Base-by-base conservation (phyloP, 2,888 invertebrate species). In the Allygus modestus region DNA sequence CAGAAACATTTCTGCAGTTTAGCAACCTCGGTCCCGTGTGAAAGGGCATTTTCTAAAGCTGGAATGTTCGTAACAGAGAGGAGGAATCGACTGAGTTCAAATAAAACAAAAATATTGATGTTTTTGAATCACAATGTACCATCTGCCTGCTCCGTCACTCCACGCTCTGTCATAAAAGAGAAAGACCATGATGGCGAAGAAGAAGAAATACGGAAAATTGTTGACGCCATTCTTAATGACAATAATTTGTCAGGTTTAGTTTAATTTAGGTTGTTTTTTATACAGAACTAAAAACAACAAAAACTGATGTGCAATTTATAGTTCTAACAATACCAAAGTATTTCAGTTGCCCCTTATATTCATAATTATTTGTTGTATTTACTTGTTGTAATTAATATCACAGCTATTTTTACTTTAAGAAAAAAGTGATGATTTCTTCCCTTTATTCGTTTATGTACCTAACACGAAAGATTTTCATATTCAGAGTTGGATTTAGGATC, bases 11-110 rank as follows among this genome's bases (percentile, higher is more conserved):
- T 87, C 77, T 87, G 87, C 61, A 84, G 86, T 41, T 65, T 87
- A 65, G 88, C 88, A 4, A 88, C 88, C 26, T 89, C 88, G 5
- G 88, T 88, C 17, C 88, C 88, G 0, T 87, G 87, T 61, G 89
- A 88, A 82, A 86, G 88, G 73, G 84, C 88, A 61, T 88, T 88
- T 82, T 88, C 88, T 15, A 88, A 88, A 84, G 85, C 87, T 5
- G 88, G 87, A 26, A 85, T 87, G 28, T 85, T 87, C n/a, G 54
- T 87, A 4, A 86, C 85, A 43, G 87, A 88, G 23, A 85, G 87
- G 82, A 65, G 87, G 87, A 88, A 86, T 84, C 82, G 87, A 69
- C 84, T 89, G 28, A 84, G 77, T 51, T 69, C 87, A 71, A 83
- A 71, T n/a, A 88, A 87, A 86, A 86, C 88, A 2, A 65, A 84